Conservation (phyloP, 1,140 invertebrate species). For the Sarcophaga bullata region DNA sequence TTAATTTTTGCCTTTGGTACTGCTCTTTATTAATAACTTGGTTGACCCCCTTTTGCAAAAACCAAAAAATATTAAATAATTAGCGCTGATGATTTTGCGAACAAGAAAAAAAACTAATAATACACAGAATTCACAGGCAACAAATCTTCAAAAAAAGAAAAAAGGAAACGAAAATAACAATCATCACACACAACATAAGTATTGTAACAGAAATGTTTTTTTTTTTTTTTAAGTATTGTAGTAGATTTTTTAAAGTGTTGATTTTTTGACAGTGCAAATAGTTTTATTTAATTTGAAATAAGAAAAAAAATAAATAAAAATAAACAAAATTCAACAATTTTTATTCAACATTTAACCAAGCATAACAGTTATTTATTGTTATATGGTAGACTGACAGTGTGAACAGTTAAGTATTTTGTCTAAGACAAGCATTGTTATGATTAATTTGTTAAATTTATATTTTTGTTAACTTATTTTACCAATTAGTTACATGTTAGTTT, state of each 20-base stretch:
- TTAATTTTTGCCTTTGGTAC: neutral
- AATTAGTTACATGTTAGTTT: no score
- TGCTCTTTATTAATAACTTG: neutral
- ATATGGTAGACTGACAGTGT: neutral
- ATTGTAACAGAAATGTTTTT: neutral
- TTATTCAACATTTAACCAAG: neutral
- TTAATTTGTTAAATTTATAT: neutral
- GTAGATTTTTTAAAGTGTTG: neutral
- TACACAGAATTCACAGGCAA: neutral
- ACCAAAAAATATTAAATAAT: neutral
- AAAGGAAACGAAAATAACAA: neutral
- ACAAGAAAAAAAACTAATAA: neutral
- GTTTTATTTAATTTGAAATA: conserved; percentile 11
- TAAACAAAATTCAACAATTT: neutral
- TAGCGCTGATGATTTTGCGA: neutral
- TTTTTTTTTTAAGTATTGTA: neutral
- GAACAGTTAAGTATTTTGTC: neutral
- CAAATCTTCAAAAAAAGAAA: neutral
- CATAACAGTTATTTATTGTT: neutral
- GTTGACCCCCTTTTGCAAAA: conserved; percentile 10
- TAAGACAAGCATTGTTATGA: neutral
- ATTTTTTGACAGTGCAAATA: conserved; percentile 6
- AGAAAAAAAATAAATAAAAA: neutral
- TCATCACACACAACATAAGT: neutral
- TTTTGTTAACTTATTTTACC: neutral